These are phyloP conservation scores for Etheostoma perlongum DNA, from an alignment of 2,797 vertebrate species.

Conservation along the genomic window DNA sequence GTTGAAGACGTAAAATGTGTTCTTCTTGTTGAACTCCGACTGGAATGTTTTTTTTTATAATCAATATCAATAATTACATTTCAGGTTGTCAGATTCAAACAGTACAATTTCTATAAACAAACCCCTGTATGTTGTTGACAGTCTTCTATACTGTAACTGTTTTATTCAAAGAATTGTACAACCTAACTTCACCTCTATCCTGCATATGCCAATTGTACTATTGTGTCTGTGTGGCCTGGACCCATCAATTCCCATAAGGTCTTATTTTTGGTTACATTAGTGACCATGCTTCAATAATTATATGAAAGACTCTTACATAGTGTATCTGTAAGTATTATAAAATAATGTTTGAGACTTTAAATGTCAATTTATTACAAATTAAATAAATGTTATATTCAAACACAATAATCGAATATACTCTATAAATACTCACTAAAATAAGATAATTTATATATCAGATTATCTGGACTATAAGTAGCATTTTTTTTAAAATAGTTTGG, in stretches of 20 bases:
- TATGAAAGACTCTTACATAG: background rate
- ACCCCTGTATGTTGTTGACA: background rate
- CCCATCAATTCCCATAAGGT: background rate
- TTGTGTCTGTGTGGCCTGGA: background rate
- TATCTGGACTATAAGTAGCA: no score
- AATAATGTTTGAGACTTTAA: background rate
- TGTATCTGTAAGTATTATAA: background rate
- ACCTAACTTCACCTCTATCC: background rate
- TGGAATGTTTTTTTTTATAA: conserved; percentile 54
- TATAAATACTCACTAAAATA: background rate
- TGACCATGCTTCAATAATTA: background rate
- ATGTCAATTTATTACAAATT: background rate
- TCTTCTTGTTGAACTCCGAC: conserved; percentile 91
- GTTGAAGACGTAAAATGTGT: conserved; percentile 93
- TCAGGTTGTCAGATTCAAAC: background rate
- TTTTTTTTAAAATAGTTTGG: no score
- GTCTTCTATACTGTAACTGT: background rate
- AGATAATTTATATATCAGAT: background rate
- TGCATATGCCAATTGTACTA: background rate
- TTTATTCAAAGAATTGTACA: background rate
- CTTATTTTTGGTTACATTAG: background rate
- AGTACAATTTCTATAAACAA: background rate
- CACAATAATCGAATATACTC: background rate
- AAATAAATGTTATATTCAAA: background rate
- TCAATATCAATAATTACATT: background rate